Conservation (phyloP, 1,140 invertebrate genomes). For the Metaphire vulgaris region DNA sequence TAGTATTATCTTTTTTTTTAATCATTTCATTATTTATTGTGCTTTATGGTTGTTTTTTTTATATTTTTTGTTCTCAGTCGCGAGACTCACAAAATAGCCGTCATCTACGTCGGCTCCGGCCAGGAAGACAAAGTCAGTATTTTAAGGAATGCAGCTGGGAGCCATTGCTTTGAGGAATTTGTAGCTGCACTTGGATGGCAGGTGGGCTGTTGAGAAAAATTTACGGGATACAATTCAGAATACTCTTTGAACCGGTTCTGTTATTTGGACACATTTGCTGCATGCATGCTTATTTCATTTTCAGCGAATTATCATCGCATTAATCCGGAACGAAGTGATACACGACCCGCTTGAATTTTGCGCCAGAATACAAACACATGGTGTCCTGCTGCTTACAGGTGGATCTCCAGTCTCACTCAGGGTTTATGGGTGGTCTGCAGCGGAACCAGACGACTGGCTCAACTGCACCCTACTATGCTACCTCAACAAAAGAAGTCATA, state of each 20-base stretch:
- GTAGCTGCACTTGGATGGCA: slow-evolving; percentile 91
- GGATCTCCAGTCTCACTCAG: slow-evolving; percentile 72
- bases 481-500: slow-evolving; percentile 74
- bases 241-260: background rate
- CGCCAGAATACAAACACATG: background rate
- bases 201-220: slow-evolving; percentile 58
- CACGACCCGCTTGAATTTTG: background rate
- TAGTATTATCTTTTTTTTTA: no score
- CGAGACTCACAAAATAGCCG: slow-evolving; percentile 97
- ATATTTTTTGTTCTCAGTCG: slow-evolving; percentile 56
- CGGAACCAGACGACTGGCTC: slow-evolving; percentile 81
- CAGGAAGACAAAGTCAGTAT: slow-evolving; percentile 94
- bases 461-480: slow-evolving; percentile 95
- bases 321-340: no score
- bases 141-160: slow-evolving; percentile 72
- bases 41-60: background rate
- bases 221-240: background rate
- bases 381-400: background rate
- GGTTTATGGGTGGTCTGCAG: slow-evolving; percentile 90
- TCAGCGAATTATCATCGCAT: background rate
- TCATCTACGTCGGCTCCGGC: slow-evolving; percentile 92
- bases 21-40: background rate
- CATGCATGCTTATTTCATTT: background rate
- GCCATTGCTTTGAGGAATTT: slow-evolving; percentile 84
- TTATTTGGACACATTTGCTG: background rate